Evolutionary conservation across 37 sponge, comb jelly and placozoan species (phyloP).

Genomic region (Oopsacas minuta): DNA sequence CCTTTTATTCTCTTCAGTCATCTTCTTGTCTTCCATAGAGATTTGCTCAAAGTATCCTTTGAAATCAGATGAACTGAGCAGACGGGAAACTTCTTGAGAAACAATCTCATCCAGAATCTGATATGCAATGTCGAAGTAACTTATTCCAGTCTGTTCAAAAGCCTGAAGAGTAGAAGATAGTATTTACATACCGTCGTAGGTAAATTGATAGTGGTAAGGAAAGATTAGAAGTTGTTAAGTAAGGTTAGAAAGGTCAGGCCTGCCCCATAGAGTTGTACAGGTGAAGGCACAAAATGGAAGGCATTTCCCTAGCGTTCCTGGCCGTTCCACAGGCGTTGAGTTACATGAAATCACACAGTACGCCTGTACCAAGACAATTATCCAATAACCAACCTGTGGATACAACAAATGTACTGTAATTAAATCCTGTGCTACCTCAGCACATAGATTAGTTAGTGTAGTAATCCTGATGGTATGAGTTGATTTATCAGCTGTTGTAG

Average conservation of each 20-base stretch:
- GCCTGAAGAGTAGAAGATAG: no score
- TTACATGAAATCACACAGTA: no score
- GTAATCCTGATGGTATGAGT: not conserved
- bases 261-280: no score
- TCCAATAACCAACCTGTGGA: not conserved
- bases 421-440: not conserved
- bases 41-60: not conserved
- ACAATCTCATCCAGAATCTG: not conserved
- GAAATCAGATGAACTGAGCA: not conserved
- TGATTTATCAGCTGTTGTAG: not conserved
- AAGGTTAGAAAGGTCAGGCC: no score
- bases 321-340: no score
- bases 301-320: no score
- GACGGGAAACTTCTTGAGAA: not conserved
- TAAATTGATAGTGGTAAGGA: no score
- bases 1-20: not conserved
- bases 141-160: not conserved
- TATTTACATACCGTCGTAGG: no score
- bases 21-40: not conserved
- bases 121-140: not conserved
- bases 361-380: not conserved
- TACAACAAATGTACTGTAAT: not conserved
- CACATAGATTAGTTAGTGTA: not conserved
- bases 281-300: no score
- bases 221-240: no score